Evolutionary conservation across 2,113 vertebrate genomes (phyloP).

Genomic region (Crotalus tigris): DNA sequence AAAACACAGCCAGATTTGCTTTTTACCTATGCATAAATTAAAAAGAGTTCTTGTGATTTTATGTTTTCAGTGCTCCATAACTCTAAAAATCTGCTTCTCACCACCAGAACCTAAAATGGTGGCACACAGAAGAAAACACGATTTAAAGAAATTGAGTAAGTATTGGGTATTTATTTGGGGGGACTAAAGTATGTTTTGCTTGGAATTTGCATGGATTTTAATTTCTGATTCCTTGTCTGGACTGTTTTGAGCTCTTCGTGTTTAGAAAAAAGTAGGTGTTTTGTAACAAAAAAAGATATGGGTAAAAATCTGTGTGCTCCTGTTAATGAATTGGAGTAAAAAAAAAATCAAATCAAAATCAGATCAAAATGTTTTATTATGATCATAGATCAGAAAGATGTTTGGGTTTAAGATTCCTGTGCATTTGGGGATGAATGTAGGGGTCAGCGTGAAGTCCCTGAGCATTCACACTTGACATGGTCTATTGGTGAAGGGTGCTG

Average conservation of each 20-base stretch:
- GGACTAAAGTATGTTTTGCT: neutral
- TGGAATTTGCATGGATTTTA: neutral
- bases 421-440: neutral
- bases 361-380: neutral
- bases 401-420: neutral
- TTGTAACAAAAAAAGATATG: neutral
- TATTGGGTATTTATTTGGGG: neutral
- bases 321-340: neutral
- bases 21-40: neutral
- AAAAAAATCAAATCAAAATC: neutral
- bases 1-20: neutral
- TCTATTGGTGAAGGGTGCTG: neutral
- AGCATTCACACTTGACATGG: neutral
- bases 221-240: neutral
- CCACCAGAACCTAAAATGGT: neutral
- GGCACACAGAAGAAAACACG: neutral
- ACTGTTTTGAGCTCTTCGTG: neutral
- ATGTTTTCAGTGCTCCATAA: slow-evolving; percentile 12
- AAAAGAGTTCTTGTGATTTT: neutral
- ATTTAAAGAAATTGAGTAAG: neutral
- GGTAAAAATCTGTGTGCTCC: neutral
- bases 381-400: no score
- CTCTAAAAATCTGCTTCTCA: neutral
- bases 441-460: neutral
- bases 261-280: neutral